Base-by-base conservation (phyloP, 2,113 vertebrate species). In the Perca fluviatilis region DNA sequence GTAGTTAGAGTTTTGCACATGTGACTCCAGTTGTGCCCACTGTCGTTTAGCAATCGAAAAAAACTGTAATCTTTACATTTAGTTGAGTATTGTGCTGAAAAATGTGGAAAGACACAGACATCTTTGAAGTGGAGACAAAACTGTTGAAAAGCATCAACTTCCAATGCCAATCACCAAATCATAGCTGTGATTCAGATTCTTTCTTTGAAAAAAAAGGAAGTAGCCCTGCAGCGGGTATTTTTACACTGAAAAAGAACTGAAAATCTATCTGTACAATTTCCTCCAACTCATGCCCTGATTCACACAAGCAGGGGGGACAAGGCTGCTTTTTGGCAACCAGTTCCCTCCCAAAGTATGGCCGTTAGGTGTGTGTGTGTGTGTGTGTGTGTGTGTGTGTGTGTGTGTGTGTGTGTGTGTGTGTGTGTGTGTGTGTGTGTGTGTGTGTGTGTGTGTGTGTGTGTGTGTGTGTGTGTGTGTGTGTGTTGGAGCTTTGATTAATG, bases 401-500 rank as follows among this genome's bases (percentile, higher is more conserved):
- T 61, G 76, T 72, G 56, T 74, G 61, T 51, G 63, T 60, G 57
- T 27, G 19, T 72, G 79, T 70, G 56, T 71, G 65, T 19, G 58
- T 82, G 87, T 27, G 56, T 58, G 56, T 58, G 51, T 54, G 51
- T 54, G 51, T 53, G 51, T 54, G 54, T 79, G 43, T 58, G 60
- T 54, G 54, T 18, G 47, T 65, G 71, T 57, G 49, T 57, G n/a
- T 18, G 33, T 21, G 62, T 64, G 62, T 5, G 46, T 74, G 75
- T 50, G 71, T 72, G 56, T 74, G 67, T 43, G 62, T 58, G 57
- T 27, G 15, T 54, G 73, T 58, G 54, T 66, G 53, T 12, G 77
- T 71, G 27, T 91, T 90, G 75, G 36, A 83, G 53, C 69, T 54
- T 19, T 90, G 85, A 93, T 91, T 82, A 90, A 91, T 90, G 74